phyloP scores from a whole-genome alignment of 2,113 vertebrate genomes.

The Hyperoodon ampullatus region DNA sequence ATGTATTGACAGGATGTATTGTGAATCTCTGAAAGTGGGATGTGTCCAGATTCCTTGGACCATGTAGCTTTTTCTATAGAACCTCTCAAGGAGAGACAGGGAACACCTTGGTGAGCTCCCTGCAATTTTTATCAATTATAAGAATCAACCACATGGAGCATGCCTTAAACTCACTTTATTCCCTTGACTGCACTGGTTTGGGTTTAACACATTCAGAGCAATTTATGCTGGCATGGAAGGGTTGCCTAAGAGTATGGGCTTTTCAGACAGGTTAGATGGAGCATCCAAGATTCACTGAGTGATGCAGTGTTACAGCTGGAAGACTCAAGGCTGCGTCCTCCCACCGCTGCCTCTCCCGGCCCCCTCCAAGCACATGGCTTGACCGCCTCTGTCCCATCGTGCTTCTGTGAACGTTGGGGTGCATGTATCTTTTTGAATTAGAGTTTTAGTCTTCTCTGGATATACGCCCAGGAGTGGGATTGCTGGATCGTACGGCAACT shows the following conservation, averaged over 20 bases:
- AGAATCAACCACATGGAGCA: too few species aligned
- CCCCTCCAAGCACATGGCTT: background rate
- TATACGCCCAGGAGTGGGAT: background rate
- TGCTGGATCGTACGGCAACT: fast-evolving
- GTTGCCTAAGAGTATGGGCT: background rate
- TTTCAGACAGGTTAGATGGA: background rate
- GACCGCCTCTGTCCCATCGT: background rate
- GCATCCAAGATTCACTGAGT: background rate
- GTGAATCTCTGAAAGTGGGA: background rate
- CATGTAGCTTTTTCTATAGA: background rate
- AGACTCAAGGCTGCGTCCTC: fast-evolving
- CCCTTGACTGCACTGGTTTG: too few species aligned
- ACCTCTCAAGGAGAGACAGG: background rate
- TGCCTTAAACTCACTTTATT: too few species aligned
- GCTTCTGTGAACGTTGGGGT: background rate
- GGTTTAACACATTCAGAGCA: background rate
- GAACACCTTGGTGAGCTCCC: background rate
- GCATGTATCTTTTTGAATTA: background rate
- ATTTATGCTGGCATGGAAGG: background rate
- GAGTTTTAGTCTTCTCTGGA: background rate
- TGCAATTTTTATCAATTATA: too few species aligned
- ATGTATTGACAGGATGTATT: background rate
- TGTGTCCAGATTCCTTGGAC: background rate
- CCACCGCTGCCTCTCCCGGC: fast-evolving
- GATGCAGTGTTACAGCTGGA: background rate